Evolutionary conservation across 2,888 invertebrate genomes (phyloP), one percentile per base, ranked within the genome.

Genomic region (Nymphalis c-album): DNA sequence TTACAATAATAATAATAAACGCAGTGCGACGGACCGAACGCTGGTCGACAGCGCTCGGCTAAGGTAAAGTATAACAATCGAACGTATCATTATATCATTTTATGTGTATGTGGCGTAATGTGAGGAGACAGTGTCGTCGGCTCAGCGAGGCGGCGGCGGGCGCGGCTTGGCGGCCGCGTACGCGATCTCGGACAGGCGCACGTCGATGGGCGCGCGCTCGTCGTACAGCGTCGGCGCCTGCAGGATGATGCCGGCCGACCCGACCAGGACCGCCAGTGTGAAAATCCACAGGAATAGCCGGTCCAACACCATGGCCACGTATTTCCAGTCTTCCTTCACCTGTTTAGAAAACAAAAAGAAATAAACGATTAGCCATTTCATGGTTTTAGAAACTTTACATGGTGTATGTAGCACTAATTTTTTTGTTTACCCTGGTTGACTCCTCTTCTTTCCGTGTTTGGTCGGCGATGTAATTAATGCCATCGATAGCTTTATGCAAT

Each of bases 281-380:
- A 99, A 99, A 87, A 99, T 98, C 97, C 98, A 98, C 80, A 99
- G 94, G 93, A 99, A 99, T 81, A 99, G 94, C 73, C 99, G 95
- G 91, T 99, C 99, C 85, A 99, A 94, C 75, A 99, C 98, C 97
- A 98, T 98, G 73, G 98, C 98, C 77, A 99, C 98, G 91, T 98
- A 99, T 89, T 99, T 99, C 99, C 99, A 99, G 93, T 99, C 98
- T 93, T 98, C 98, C 91, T 97, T 97, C 77, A 97, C 97, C 97
- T 97, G 82, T 67, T 83, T 7, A 35, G 20, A 48, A 48, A n/a
- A n/a, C n/a, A n/a, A n/a, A 5, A 16, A 48, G 0, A 17, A 2
- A 40, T 8, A 40, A 40, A 13, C 10, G 10, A 40, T 4, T 13
- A 40, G 10, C 40, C 8, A 40, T 40, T 40, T 40, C 40, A 40